Base-by-base conservation (phyloP, 2,797 vertebrate species). In the Phataginus tricuspis region DNA sequence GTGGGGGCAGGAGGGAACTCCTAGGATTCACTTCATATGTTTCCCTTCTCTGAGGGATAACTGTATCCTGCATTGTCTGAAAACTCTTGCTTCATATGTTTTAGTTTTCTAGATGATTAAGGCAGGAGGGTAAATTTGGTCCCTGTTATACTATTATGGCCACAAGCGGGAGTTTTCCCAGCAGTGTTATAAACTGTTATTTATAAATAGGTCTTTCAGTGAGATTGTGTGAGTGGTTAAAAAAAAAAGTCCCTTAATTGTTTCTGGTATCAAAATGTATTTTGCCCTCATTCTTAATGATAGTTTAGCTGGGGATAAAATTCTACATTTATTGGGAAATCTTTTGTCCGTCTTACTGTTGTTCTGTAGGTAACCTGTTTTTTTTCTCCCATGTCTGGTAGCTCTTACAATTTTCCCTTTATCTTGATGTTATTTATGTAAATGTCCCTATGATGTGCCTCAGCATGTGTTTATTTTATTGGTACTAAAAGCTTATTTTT, bases 321-420 rank as follows among this genome's bases (percentile, higher is more conserved):
- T 63, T 61, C n/a, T 88, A 55, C 5, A 18, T 78, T 89, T 68
- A 83, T 18, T 59, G 27, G 53, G 42, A 69, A 77, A 29, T 69
- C 69, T 68, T 92, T 63, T 89, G 69, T 77, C 69, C 77, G 18
- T 88, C 34, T 84, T 83, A 78, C 63, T 84, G 63, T 53, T 69
- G 14, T 84, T 92, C 75, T 14, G 9, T 57, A 71, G 64, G 29
- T 55, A 92, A 84, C 71, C 45, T 19, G 5, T 37, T n/a, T 59
- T 74, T 13, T 49, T 34, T 21, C n/a, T 86, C 59, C 45, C 6
- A 21, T 64, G 23, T 55, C 63, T 92, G 37, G 5, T 49, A 78
- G 59, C 78, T 84, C 91, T 84, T 42, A 59, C 34, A 68, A 80
- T 85, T 66, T 96, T 84, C 21, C 88, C 34, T 91, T 88, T 88